Conservation (phyloP, 2,888 invertebrate genomes). For the Pristionchus arcanus region DNA sequence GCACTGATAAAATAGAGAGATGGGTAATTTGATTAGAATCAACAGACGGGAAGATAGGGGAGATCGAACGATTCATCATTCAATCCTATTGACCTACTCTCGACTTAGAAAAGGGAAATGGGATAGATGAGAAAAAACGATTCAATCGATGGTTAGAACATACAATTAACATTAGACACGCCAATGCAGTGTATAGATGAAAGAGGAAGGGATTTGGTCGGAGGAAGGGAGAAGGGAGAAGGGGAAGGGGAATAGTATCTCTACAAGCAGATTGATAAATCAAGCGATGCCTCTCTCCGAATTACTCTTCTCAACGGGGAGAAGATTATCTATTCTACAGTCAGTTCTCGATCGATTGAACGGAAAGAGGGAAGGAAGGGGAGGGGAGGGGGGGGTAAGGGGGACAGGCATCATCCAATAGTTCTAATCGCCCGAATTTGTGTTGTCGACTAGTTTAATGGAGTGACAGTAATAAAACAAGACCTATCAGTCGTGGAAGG, state of each 20-base stretch:
- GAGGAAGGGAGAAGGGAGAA: not conserved
- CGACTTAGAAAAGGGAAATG: not conserved
- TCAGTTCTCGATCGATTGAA: constrained; percentile 1
- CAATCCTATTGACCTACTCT: constrained; percentile 21
- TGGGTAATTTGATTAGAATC: constrained; percentile 33
- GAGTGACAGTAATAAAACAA: constrained; percentile 26
- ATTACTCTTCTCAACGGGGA: constrained; percentile 16
- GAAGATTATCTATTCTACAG: not conserved
- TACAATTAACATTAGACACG: constrained; percentile 30
- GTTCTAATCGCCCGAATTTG: constrained; percentile 29
- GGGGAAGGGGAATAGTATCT: not conserved
- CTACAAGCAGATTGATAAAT: constrained; percentile 26
- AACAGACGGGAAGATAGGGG: not conserved
- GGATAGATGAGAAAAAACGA: not conserved
- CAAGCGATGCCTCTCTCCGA: not conserved
- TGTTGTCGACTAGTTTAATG: constrained; percentile 12
- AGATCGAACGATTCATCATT: constrained; percentile 28
- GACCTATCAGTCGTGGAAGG: constrained; percentile 28
- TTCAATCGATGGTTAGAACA: constrained; percentile 9
- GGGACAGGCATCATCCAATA: constrained; percentile 7
- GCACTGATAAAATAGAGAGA: constrained; percentile 15
- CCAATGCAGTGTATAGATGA: not conserved
- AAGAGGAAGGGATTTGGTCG: not conserved
- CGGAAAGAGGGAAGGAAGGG: not conserved
- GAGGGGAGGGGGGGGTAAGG: not conserved